A percentile compares a stretch with the other conserved stretches of the same genome.
phyloP scores from a whole-genome alignment of 1,140 invertebrate species.

The Aphidius gifuensis region DNA sequence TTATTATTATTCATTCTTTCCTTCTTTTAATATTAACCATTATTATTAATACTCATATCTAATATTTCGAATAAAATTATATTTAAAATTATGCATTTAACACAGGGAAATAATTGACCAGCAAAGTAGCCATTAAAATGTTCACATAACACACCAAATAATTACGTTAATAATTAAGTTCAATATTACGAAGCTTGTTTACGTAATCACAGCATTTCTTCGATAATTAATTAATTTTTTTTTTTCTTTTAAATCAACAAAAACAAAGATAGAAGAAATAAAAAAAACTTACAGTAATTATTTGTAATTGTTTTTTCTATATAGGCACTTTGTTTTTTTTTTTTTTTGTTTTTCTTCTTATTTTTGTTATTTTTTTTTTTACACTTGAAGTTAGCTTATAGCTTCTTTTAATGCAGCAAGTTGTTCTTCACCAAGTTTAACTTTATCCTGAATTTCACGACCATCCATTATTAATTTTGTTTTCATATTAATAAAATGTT shows the following conservation, averaged over 20 bases:
- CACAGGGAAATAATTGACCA: not conserved
- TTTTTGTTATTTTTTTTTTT: slow-evolving; percentile 3
- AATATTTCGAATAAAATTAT: not conserved
- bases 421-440: slow-evolving; percentile 83
- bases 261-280: no score
- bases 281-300: no score
- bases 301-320: not conserved
- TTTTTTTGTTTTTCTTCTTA: not conserved
- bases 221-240: not conserved
- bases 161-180: not conserved
- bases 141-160: not conserved
- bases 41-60: slow-evolving; percentile 2
- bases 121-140: not conserved
- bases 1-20: not conserved
- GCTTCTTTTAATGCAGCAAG: slow-evolving; percentile 71
- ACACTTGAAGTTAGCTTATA: slow-evolving; percentile 49
- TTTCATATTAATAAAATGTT: slow-evolving; percentile 89
- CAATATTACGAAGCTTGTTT: not conserved
- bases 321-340: slow-evolving; percentile 3
- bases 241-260: no score
- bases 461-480: slow-evolving; percentile 84
- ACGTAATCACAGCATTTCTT: slow-evolving; percentile 12
- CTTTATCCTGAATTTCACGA: slow-evolving; percentile 82
- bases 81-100: not conserved
- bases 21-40: not conserved